Base-by-base conservation (phyloP, 1,140 invertebrate genomes). In the Leptinotarsa lineolata region DNA sequence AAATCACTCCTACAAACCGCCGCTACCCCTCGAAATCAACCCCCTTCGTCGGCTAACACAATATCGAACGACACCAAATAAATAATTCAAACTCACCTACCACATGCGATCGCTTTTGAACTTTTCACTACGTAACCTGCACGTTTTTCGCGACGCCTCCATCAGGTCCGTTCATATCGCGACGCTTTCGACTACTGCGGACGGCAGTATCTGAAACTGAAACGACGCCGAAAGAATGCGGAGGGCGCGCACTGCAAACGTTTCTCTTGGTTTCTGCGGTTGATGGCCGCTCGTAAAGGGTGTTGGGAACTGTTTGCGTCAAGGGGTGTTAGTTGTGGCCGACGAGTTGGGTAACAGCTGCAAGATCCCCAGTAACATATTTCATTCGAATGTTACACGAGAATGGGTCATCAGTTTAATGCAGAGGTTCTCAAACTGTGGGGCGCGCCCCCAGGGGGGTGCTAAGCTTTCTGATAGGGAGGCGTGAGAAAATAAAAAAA, bases 21-120 rank as follows among this genome's bases (percentile, higher is more conserved):
- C 24, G 24, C 24, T 8, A 30, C 24, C 24, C 24, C 24, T 8
- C 6, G 24, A 30, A 30, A 30, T 30, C 24, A 30, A 30, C 24
- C 24, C 24, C 24, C 24, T 8, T 30, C 24, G 24, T 30, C 24
- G 24, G 24, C 4, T 30, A 6, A 54, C 48, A 16, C 48, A 15
- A 54, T 54, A 54, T 54, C 48, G 48, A 54, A n/a, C 48, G 48
- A 54, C 48, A 54, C 48, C 48, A 54, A 54, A 18, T 54, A 54
- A 54, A 18, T 54, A 13, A 54, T 54, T 54, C 48, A 54, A 54
- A 54, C 48, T 54, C 48, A 54, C 48, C 48, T 54, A 54, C 15
- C 48, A 18, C 48, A 54, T 54, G 48, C 48, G n/a, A 54, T 54
- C 48, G 30, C 30, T 39, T 54, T 16, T 4, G 6, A 54, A 54